Conservation (phyloP, 2,888 invertebrate genomes). For the Pandemis corylana region DNA sequence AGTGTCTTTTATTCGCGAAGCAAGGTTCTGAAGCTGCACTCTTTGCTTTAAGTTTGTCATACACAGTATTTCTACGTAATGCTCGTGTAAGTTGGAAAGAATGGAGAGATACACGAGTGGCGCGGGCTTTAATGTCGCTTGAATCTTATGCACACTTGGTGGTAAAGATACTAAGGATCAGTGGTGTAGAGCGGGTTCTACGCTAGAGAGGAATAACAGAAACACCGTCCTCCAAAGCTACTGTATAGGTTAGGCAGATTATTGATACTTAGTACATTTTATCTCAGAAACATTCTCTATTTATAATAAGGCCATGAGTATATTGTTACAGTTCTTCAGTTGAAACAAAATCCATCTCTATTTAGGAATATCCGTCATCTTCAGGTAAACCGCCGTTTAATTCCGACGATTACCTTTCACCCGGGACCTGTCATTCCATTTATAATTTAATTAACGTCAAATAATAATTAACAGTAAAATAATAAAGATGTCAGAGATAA, state of each 20-base stretch:
- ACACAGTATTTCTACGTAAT: conserved; percentile 13
- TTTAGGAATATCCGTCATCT: conserved; percentile 5
- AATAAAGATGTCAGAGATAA: conserved; percentile 42
- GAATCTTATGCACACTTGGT: not conserved
- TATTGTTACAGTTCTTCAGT: not conserved
- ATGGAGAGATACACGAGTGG: not conserved
- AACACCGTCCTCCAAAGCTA: not conserved
- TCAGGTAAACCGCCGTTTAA: conserved; percentile 12
- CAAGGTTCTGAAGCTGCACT: conserved; percentile 19
- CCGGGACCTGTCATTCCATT: conserved; percentile 31
- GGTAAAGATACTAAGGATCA: not conserved
- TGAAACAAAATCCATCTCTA: not conserved
- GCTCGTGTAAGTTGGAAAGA: conserved; percentile 17
- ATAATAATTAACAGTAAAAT: conserved; percentile 43
- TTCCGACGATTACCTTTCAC: conserved; percentile 16
- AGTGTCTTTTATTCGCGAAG: conserved; percentile 34
- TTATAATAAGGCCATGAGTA: too few relatives aligned
- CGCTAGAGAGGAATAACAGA: not conserved
- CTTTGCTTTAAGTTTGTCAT: conserved; percentile 10
- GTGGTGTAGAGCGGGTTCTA: not conserved
- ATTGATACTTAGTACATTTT: too few relatives aligned
- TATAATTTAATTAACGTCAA: conserved; percentile 41
- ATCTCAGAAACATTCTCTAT: too few relatives aligned
- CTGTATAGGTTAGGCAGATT: too few relatives aligned
- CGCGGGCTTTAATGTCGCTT: not conserved